phyloP scores from a whole-genome alignment of 2,113 vertebrate species.

The Petrocephalus microphthalmus region DNA sequence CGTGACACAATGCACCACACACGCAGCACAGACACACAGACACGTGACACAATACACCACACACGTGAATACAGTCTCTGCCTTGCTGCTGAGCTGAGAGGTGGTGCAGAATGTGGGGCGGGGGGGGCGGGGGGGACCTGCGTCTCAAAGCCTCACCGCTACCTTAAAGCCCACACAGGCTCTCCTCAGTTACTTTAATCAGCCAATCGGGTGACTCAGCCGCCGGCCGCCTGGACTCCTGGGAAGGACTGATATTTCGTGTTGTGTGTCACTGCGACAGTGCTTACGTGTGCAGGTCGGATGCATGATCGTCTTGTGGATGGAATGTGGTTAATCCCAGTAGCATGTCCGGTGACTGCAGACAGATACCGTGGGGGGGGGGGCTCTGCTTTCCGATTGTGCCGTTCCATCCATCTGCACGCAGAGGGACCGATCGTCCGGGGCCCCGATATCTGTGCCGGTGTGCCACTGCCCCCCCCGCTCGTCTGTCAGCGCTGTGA shows the following conservation, averaged over 20 bases:
- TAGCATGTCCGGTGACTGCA: neutral
- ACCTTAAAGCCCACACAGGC: neutral
- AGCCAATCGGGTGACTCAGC: neutral
- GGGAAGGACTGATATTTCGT: neutral
- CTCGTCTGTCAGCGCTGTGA: neutral
- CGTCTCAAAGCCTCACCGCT: neutral
- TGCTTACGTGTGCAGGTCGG: neutral
- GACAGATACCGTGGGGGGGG: neutral
- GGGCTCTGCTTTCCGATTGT: neutral
- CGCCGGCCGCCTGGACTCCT: neutral
- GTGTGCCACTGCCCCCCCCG: neutral
- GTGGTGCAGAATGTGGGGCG: neutral
- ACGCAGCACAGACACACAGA: neutral
- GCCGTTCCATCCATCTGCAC: constrained; percentile 10
- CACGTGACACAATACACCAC: neutral
- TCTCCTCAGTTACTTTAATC: neutral
- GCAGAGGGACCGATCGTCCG: neutral
- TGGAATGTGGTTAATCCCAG: neutral
- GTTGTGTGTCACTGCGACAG: neutral
- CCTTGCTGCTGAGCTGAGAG: neutral
- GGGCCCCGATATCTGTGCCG: neutral
- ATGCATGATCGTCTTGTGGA: neutral
- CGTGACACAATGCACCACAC: neutral
- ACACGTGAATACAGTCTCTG: neutral
- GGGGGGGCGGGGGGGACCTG: neutral